Base-by-base conservation (phyloP, 2,797 vertebrate genomes). In the Lacerta bilineata region DNA sequence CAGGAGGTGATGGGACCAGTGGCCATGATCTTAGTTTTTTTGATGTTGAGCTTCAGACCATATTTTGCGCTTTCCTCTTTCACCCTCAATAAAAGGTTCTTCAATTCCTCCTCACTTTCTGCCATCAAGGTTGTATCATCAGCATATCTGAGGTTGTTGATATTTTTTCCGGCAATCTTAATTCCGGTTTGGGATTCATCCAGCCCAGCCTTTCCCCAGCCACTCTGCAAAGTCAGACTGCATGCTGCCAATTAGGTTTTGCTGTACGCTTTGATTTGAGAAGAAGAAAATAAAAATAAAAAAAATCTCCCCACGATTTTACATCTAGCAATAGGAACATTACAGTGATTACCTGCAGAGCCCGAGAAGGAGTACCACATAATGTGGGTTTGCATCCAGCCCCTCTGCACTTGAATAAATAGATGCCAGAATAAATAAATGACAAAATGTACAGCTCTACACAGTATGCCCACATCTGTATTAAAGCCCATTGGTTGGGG, bases 281-380 rank as follows among this genome's bases (percentile, higher is more conserved):
- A 84, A 88, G 74, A 29, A 74, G 27, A 71, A 61, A 50, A 15
- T 4, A 15, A 55, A 2, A 0, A 10, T 0, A 46, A 50, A 50
- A 43, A 79, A 80, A 41, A 29, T 41, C 46, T 81, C 29, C 46
- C 68, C 80, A 33, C 10, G 2, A 2, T 41, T 71, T 74, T 83
- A 29, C 83, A 78, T 77, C 86, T 80, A 64, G 33, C 29, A 79
- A 4, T 59, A 36, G 87, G 64, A 15, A 86, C 4, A 43, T 13
- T 8, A 43, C 3, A 84, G 13, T 43, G 84, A 33, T 77, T 90
- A 75, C 15, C 78, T 0, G 8, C 9, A 75, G 77, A 69, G 41
- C 82, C 17, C 0, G 1, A 69, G 27, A 41, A 82, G 72, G 29
- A 75, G 7, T 0, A 0, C 79, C 79, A 41, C 1, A 0, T 74